Evolutionary conservation across 1,140 invertebrate genomes (phyloP).

Genomic region (Goniozus legneri): DNA sequence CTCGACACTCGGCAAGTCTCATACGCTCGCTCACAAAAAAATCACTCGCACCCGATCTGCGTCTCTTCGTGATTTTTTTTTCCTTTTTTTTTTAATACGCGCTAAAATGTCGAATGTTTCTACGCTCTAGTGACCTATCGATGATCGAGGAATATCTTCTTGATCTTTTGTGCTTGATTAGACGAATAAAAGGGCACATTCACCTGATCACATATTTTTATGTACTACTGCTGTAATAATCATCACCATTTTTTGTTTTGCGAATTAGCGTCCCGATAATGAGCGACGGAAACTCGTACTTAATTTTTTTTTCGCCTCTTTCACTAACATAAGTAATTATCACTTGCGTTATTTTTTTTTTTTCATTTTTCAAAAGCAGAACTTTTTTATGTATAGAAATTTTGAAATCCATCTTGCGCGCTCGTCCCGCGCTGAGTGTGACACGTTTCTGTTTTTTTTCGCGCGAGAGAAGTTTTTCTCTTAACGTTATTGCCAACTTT

Average conservation of each 20-base stretch:
- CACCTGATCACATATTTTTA: conserved; percentile 36
- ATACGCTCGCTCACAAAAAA: background rate
- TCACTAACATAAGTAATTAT: background rate
- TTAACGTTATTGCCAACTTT: conserved; percentile 52
- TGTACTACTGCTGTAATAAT: conserved; percentile 21
- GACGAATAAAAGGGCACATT: conserved; percentile 39
- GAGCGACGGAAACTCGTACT: conserved; percentile 4
- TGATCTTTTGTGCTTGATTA: conserved; percentile 34
- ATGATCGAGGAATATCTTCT: conserved; percentile 16
- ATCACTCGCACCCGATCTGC: too few species aligned
- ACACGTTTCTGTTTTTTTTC: background rate
- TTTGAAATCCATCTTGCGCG: background rate
- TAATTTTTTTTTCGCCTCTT: conserved; percentile 7
- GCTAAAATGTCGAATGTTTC: conserved; percentile 3
- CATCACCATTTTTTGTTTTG: conserved; percentile 14
- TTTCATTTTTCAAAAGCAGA: too few species aligned
- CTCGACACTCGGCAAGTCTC: background rate
- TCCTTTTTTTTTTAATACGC: background rate
- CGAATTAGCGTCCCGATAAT: conserved; percentile 5
- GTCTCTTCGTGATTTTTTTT: too few species aligned
- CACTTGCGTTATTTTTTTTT: background rate
- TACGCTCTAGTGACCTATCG: conserved; percentile 13
- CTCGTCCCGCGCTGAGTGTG: background rate
- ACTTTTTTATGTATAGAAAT: too few species aligned
- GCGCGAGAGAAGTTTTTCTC: conserved; percentile 27